phyloP scores from a whole-genome alignment of 2,797 vertebrate genomes.

The Odontamblyopus lacepedii region DNA sequence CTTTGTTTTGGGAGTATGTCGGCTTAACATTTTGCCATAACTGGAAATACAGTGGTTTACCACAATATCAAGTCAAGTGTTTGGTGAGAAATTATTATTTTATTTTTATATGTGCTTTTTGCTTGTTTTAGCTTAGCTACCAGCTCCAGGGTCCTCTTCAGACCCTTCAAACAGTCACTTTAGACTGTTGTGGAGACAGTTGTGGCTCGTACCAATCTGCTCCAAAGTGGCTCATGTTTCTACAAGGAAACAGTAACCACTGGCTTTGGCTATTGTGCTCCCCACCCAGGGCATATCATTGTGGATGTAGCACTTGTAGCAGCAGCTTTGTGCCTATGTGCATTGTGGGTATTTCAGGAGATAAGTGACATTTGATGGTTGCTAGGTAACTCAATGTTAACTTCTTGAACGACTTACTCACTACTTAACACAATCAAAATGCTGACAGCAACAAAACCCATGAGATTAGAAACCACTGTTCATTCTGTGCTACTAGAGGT shows the following conservation, averaged over 20 bases:
- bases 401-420: constrained; percentile 5
- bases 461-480: not conserved
- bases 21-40: too few species aligned
- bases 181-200: too few species aligned
- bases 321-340: constrained; percentile 5
- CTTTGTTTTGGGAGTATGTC: too few species aligned
- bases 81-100: too few species aligned
- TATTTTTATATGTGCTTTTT: too few species aligned
- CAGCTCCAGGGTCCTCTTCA: too few species aligned
- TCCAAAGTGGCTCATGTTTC: not conserved
- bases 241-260: not conserved
- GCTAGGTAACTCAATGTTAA: constrained; percentile 14
- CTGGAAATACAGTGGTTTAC: too few species aligned
- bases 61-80: too few species aligned
- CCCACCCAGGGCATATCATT: constrained; percentile 1
- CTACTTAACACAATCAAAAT: not conserved
- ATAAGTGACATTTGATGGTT: constrained; percentile 14
- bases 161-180: too few species aligned
- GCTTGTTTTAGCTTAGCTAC: too few species aligned
- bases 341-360: constrained; percentile 5
- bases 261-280: not conserved
- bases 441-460: not conserved
- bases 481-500: too few species aligned
- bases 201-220: too few species aligned
- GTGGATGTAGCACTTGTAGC: constrained; percentile 6